phyloP scores from a whole-genome alignment of 2,797 vertebrate species.

The Onychomys arenicola region DNA sequence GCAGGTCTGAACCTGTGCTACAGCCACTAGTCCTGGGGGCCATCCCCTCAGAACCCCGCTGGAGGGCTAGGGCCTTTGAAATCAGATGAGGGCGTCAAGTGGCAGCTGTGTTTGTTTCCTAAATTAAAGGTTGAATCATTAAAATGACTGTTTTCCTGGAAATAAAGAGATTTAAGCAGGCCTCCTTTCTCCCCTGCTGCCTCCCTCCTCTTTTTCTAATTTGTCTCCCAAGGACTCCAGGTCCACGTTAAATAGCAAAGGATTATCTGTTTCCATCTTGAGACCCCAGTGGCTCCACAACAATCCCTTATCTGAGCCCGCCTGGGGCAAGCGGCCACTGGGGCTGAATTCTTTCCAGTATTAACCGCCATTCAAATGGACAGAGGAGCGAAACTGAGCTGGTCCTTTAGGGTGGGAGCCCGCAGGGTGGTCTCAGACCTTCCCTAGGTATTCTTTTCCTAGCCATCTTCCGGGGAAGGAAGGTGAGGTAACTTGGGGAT shows the following conservation, averaged over 20 bases:
- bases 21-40: background rate
- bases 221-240: conserved; percentile 80
- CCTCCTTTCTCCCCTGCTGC: conserved; percentile 69
- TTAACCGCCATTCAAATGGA: conserved; percentile 84
- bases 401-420: conserved; percentile 76
- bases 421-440: conserved; percentile 52
- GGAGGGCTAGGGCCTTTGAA: conserved; percentile 81
- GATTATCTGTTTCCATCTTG: conserved; percentile 77
- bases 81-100: conserved; percentile 85
- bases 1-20: background rate
- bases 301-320: conserved; percentile 82
- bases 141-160: conserved; percentile 85
- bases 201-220: conserved; percentile 77
- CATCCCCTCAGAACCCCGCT: conserved; percentile 11
- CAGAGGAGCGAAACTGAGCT: conserved; percentile 75
- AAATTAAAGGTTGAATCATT: conserved; percentile 85
- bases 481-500: background rate
- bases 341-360: conserved; percentile 83
- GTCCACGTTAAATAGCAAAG: conserved; percentile 68
- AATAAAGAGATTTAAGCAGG: conserved; percentile 84
- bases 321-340: conserved; percentile 73
- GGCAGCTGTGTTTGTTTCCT: conserved; percentile 88
- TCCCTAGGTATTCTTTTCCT: background rate
- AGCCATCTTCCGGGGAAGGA: background rate
- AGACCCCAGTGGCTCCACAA: conserved; percentile 73